Base-by-base conservation (phyloP, 2,888 invertebrate genomes). In the Leptopterna dolabrata region DNA sequence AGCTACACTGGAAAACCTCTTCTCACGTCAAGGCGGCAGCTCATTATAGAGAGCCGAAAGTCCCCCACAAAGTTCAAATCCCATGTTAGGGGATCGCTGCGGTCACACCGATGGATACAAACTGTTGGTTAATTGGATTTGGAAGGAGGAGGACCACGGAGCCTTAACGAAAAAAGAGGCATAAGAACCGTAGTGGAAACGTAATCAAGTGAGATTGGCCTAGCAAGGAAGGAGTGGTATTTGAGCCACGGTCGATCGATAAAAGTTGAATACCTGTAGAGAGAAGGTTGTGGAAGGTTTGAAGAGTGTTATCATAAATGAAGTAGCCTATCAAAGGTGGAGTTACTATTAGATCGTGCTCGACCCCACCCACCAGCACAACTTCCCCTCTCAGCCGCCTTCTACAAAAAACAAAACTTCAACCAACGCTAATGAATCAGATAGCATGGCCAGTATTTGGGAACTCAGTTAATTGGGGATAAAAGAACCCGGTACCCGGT, bases 241-340 rank as follows among this genome's bases (percentile, higher is more conserved):
- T 70, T 70, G 30, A 70, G 83, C 30, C 29, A 41, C n/a, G 51
- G 70, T 47, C 73, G 73, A 85, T 85, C 85, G 76, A 85, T 85
- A 85, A 76, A 76, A 85, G 85, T 73, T 45, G 85, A 76, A 85
- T 85, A 47, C 85, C 85, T 73, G 85, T 85, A 73, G 85, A 85
- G 73, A 76, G 27, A 30, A 19, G 29, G 55, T 41, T 45, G 73
- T 73, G 76, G 85, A 30, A 73, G 73, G 73, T 85, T 85, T 85
- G 73, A 85, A 85, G 86, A 78, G 86, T 86, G 86, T 80, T 78
- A 86, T 86, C 86, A 86, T 86, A 86, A 86, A 86, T 86, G 86
- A 86, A 86, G 86, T 86, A 86, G 86, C 86, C 86, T 86, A 86
- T 86, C 86, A 51, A 80, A 80, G 76, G 86, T 76, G 86, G 78